These are phyloP conservation scores for Petromus typicus DNA, from an alignment of 2,113 vertebrate genomes.

Conservation along the genomic window DNA sequence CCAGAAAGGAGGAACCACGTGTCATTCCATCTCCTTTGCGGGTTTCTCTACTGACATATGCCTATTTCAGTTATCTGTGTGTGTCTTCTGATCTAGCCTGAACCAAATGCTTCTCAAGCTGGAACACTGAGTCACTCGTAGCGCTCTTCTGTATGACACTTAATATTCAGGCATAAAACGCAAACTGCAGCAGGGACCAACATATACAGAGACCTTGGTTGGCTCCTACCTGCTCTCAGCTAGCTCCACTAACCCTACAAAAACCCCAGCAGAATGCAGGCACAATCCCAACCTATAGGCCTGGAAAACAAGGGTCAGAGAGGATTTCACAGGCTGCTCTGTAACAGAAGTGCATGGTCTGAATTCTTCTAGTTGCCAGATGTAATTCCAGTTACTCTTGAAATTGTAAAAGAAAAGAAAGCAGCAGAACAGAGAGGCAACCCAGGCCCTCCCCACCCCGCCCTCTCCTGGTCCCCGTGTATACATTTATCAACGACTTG, in stretches of 20 bases:
- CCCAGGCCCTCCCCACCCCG: not conserved
- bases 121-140: not conserved
- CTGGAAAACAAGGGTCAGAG: not conserved
- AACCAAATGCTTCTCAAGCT: not conserved
- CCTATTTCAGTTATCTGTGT: not conserved
- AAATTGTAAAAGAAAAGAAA: not conserved
- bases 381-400: not conserved
- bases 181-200: not conserved
- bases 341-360: not conserved
- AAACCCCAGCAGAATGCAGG: not conserved
- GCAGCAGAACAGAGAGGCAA: accelerated
- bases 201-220: not conserved
- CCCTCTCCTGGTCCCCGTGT: conserved; percentile 64
- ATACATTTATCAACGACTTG: conserved; percentile 93
- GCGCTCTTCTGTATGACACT: not conserved
- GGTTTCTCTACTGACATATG: not conserved
- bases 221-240: not conserved
- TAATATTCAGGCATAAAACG: not conserved
- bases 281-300: not conserved
- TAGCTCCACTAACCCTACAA: not conserved
- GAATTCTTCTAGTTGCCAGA: not conserved
- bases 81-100: too few species aligned
- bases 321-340: not conserved
- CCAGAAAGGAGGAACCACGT: not conserved
- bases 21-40: not conserved